These are phyloP conservation scores for Melieria crassipennis DNA, from an alignment of 2,888 invertebrate species.

Conservation along the genomic window DNA sequence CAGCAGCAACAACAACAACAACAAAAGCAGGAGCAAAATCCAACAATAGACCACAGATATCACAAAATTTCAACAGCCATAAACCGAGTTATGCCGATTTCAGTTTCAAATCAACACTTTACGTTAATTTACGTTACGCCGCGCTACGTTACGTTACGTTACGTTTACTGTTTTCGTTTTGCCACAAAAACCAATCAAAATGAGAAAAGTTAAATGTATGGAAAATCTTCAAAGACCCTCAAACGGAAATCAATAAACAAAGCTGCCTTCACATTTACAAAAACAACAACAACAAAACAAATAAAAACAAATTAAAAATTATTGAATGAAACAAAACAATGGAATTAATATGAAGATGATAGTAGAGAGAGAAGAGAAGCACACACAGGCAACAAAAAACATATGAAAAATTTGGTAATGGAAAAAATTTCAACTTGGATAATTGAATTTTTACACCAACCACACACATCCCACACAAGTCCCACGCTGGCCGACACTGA, in stretches of 20 bases:
- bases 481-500: conserved; percentile 1
- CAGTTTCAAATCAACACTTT: no score
- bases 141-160: conserved; percentile 3
- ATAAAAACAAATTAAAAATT: conserved; percentile 43
- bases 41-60: conserved; percentile 34
- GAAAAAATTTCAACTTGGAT: conserved; percentile 37
- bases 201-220: conserved; percentile 37
- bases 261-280: conserved; percentile 61
- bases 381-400: conserved; percentile 42
- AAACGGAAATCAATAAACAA: conserved; percentile 65
- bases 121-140: no score
- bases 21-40: conserved; percentile 45
- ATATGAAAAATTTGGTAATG: conserved; percentile 29
- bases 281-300: conserved; percentile 38
- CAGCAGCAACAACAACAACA: conserved; percentile 48
- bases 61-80: conserved; percentile 33
- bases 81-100: background rate
- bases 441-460: conserved; percentile 20
- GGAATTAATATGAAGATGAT: conserved; percentile 24
- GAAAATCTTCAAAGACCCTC: conserved; percentile 48
- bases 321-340: conserved; percentile 8
- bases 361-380: conserved; percentile 43
- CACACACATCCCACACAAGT: conserved; percentile 13
- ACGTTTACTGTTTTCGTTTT: conserved; percentile 24
- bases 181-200: conserved; percentile 11